These are phyloP conservation scores for Sciurus vulgaris DNA, from an alignment of 2,797 vertebrate genomes.

Conservation along the genomic window DNA sequence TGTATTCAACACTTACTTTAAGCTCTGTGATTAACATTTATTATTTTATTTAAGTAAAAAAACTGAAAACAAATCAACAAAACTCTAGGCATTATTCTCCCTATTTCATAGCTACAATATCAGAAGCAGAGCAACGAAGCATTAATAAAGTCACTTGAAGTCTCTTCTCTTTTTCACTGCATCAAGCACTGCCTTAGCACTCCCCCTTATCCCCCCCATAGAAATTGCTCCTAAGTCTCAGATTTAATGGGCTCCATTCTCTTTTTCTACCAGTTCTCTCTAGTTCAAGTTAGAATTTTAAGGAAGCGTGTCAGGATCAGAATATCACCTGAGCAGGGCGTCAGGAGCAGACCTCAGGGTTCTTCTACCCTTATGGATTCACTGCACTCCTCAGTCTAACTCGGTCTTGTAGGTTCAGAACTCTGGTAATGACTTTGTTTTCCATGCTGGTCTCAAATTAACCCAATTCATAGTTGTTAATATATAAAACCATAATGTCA, in stretches of 20 bases:
- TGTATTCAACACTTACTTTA: background rate
- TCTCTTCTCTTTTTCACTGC: background rate
- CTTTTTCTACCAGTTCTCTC: background rate
- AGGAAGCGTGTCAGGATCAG: background rate
- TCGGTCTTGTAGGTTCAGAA: background rate
- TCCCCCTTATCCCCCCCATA: background rate
- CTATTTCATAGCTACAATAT: background rate
- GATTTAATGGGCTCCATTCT: background rate
- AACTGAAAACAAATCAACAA: background rate
- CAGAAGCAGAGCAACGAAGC: background rate
- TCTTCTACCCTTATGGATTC: background rate
- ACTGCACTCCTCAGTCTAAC: background rate
- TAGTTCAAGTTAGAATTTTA: background rate
- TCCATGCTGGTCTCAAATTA: background rate
- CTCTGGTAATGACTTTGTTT: background rate
- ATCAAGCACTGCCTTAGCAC: background rate
- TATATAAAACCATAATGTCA: background rate
- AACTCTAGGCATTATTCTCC: background rate
- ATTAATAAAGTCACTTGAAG: background rate
- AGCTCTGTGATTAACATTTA: constrained; percentile 6
- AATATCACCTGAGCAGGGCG: background rate
- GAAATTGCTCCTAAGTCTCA: background rate
- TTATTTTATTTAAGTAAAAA: background rate
- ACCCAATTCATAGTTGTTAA: background rate
- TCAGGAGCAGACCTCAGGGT: background rate